These are phyloP conservation scores for Drosophila sp. DNA, from an alignment of 1,140 invertebrate genomes.

Conservation along the genomic window DNA sequence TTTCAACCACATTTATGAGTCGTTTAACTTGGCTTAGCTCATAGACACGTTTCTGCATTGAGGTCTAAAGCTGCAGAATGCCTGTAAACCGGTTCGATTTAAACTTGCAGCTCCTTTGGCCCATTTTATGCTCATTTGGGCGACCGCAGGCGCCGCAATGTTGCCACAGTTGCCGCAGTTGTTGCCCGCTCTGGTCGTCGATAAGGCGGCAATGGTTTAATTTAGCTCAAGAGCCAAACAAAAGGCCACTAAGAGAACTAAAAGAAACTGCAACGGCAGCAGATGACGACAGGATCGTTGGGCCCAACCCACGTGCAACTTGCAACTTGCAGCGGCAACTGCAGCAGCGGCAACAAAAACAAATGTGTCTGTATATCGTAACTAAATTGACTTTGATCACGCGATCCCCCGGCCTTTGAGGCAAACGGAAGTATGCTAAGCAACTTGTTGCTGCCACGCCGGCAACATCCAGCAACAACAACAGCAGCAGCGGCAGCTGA, in stretches of 20 bases:
- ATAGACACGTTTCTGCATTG: conserved; percentile 7
- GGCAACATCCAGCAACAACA: conserved; percentile 42
- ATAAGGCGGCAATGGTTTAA: conserved; percentile 82
- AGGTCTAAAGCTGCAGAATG: neutral
- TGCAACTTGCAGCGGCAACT: conserved; percentile 37
- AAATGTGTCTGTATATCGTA: conserved; percentile 82
- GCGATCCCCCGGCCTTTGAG: conserved; percentile 77
- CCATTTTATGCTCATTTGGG: conserved; percentile 56
- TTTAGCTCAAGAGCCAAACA: conserved; percentile 67
- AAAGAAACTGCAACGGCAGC: conserved; percentile 46
- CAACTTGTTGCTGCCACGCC: conserved; percentile 76
- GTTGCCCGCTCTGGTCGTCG: conserved; percentile 37
- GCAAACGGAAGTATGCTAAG: conserved; percentile 83
- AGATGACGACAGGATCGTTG: conserved; percentile 83
- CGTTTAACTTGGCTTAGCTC: conserved; percentile 33
- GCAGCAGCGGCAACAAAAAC: conserved; percentile 58
- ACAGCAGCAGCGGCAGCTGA: conserved; percentile 57
- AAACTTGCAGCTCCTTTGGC: conserved; percentile 45
- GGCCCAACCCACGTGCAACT: conserved; percentile 67
- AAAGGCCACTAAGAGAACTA: conserved; percentile 21
- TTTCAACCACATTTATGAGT: conserved; percentile 34
- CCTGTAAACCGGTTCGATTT: conserved; percentile 29
- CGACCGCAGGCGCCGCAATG: conserved; percentile 63
- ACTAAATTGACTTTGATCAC: conserved; percentile 84
- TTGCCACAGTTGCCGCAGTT: conserved; percentile 19